Conservation (phyloP, 1,140 invertebrate species). For the Eriocheir sinensis region DNA sequence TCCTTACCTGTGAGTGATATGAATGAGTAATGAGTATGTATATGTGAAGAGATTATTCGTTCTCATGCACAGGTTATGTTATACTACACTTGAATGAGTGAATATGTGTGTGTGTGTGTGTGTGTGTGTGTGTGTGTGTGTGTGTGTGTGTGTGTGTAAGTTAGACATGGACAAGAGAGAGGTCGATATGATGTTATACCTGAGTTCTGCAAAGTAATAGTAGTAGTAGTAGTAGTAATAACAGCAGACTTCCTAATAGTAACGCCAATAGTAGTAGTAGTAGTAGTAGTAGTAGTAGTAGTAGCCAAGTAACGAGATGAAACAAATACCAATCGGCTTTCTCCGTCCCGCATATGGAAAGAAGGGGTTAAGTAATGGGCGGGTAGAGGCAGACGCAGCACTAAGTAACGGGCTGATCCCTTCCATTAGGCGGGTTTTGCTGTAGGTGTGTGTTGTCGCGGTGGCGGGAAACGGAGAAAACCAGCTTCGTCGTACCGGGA, state of each 20-base stretch:
- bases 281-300: conserved; percentile 8
- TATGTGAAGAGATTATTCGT: no score
- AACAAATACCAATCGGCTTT: background rate
- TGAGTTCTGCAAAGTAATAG: background rate
- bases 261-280: background rate
- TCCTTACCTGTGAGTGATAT: no score
- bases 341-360: background rate
- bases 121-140: no score
- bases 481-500: no score
- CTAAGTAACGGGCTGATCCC: background rate
- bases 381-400: background rate
- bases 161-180: no score
- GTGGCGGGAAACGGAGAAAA: no score
- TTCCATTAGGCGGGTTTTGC: background rate
- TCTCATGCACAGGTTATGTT: no score
- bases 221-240: background rate
- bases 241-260: background rate
- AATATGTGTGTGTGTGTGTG: no score
- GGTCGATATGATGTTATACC: background rate
- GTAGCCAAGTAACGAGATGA: background rate
- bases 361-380: background rate
- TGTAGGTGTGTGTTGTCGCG: background rate
- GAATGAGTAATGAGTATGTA: no score
- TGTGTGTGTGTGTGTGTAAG: no score
- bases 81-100: no score